Evolutionary conservation across 2,797 vertebrate species (phyloP).

Genomic region (Kryptolebias ocellatus): DNA sequence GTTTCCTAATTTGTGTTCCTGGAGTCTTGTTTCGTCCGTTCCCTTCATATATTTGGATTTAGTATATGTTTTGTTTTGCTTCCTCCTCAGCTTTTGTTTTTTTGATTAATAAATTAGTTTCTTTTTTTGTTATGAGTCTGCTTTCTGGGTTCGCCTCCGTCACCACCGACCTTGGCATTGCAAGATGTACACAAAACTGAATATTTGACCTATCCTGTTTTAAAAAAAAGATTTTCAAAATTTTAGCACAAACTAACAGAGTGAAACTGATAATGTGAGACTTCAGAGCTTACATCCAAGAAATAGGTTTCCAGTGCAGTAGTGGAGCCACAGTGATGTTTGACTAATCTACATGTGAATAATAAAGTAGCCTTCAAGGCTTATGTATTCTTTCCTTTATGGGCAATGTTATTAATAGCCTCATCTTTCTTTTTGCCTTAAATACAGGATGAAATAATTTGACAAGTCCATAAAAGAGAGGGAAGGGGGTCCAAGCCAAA

Average conservation of each 20-base stretch:
- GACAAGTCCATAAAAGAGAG: slow-evolving; percentile 72
- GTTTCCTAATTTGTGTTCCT: no score
- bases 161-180: no score
- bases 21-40: no score
- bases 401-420: slow-evolving; percentile 76
- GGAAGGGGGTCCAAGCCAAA: slow-evolving; percentile 61
- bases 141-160: no score
- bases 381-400: slow-evolving; percentile 74
- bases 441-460: slow-evolving; percentile 78
- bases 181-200: neutral
- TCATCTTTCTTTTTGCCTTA: slow-evolving; percentile 74
- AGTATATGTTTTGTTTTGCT: no score
- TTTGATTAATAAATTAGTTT: no score
- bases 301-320: slow-evolving; percentile 43
- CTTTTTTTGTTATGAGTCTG: no score
- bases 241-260: slow-evolving; percentile 13
- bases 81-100: no score
- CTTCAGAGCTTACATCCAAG: slow-evolving; percentile 18
- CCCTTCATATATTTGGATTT: no score
- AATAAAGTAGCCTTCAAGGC: slow-evolving; percentile 78
- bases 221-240: slow-evolving; percentile 18
- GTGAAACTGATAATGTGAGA: slow-evolving; percentile 15
- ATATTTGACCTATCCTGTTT: slow-evolving; percentile 30
- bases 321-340: slow-evolving; percentile 52
- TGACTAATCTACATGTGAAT: slow-evolving; percentile 81